A percentile compares a stretch with the other conserved stretches of the same genome.
phyloP scores from a whole-genome alignment of 2,888 invertebrate genomes.

The Sphinx pinastri region DNA sequence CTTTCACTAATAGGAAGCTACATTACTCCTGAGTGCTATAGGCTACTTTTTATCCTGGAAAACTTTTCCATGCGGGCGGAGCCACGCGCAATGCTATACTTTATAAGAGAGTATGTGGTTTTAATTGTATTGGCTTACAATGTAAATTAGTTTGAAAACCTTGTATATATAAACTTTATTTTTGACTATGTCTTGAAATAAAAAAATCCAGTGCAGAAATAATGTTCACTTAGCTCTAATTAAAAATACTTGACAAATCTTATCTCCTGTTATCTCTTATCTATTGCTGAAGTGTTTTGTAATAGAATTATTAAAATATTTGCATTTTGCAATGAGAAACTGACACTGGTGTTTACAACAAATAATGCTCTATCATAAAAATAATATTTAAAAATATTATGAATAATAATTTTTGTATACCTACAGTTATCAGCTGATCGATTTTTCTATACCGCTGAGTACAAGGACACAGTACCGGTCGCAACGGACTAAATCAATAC shows the following conservation, averaged over 20 bases:
- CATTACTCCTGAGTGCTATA: too few relatives aligned
- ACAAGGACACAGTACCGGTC: neutral
- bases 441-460: neutral
- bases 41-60: too few relatives aligned
- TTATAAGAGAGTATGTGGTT: neutral
- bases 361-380: neutral
- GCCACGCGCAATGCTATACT: too few relatives aligned
- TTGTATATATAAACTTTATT: too few relatives aligned
- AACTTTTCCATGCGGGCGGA: too few relatives aligned
- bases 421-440: neutral
- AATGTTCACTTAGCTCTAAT: neutral
- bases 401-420: neutral
- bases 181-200: too few relatives aligned
- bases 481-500: neutral
- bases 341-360: neutral
- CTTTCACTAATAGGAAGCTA: too few relatives aligned
- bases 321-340: neutral
- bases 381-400: neutral
- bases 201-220: neutral
- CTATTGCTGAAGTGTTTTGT: neutral
- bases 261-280: conserved; percentile 15
- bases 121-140: neutral
- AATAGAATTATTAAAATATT: neutral
- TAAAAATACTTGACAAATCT: conserved; percentile 4
- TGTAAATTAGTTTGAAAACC: too few relatives aligned